Conservation (phyloP, 2,797 vertebrate genomes). For the Enteromius viviparus region DNA sequence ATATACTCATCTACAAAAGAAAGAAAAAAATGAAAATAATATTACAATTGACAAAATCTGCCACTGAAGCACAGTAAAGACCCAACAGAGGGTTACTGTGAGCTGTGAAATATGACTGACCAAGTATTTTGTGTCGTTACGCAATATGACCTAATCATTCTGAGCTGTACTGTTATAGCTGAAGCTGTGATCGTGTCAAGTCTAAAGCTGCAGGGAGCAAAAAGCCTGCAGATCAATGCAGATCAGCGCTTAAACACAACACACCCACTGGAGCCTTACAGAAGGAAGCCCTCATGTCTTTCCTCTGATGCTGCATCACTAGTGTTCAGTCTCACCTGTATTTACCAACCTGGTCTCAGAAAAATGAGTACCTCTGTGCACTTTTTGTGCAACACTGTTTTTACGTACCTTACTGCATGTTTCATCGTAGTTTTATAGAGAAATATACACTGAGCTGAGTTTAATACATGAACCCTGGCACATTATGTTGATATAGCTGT, state of each 20-base stretch:
- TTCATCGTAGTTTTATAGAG: no score
- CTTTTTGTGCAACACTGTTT: no score
- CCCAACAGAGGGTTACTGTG: background rate
- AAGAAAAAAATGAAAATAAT: no score
- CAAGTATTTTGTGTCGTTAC: background rate
- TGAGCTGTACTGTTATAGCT: background rate
- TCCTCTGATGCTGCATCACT: background rate
- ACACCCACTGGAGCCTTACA: constrained; percentile 6
- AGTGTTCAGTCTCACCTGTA: background rate
- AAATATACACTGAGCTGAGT: no score
- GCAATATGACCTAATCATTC: background rate
- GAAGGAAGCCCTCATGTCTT: constrained; percentile 17
- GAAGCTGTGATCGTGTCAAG: background rate
- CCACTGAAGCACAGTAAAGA: no score
- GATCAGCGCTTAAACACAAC: constrained; percentile 21
- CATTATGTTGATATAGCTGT: no score
- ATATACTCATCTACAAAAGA: no score
- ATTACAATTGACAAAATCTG: no score
- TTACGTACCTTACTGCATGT: no score
- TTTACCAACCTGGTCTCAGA: background rate
- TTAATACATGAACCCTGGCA: no score
- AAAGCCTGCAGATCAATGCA: background rate
- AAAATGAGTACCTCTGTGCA: no score
- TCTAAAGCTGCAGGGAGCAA: background rate
- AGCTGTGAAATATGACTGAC: background rate